Conservation (phyloP, 2,113 vertebrate genomes). For the Anolis carolinensis region DNA sequence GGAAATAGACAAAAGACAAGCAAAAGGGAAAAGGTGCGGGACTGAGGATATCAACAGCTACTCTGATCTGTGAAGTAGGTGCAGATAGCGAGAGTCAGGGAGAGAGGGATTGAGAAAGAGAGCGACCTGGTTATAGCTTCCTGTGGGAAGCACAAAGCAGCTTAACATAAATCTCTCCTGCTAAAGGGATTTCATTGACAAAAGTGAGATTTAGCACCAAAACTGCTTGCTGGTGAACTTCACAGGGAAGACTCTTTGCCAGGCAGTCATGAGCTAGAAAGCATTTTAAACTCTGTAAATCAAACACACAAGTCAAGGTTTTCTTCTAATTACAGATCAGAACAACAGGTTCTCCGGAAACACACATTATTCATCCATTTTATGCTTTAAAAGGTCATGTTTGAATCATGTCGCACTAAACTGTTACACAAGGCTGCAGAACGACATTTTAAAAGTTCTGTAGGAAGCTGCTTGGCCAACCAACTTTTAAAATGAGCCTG, state of each 20-base stretch:
- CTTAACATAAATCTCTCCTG: conserved; percentile 64
- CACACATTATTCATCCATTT: conserved; percentile 46
- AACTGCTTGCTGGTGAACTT: conserved; percentile 55
- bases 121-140: conserved; percentile 56
- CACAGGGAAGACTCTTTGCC: conserved; percentile 38
- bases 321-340: conserved; percentile 65
- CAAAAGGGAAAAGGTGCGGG: conserved; percentile 57
- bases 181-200: conserved; percentile 65
- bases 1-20: conserved; percentile 80
- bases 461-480: background rate
- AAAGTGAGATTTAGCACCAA: conserved; percentile 69
- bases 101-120: background rate
- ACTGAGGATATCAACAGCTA: conserved; percentile 59
- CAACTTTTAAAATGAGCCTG: background rate
- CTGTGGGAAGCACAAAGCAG: conserved; percentile 20
- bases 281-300: conserved; percentile 65
- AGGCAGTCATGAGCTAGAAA: conserved; percentile 56
- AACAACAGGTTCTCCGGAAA: conserved; percentile 50
- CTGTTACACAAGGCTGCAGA: conserved; percentile 39
- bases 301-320: conserved; percentile 57
- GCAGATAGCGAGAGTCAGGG: background rate
- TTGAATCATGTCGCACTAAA: conserved; percentile 42
- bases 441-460: conserved; percentile 8
- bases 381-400: conserved; percentile 47
- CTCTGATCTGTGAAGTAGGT: conserved; percentile 55